Evolutionary conservation across 2,888 invertebrate species (phyloP).

Genomic region (Altica lythri): DNA sequence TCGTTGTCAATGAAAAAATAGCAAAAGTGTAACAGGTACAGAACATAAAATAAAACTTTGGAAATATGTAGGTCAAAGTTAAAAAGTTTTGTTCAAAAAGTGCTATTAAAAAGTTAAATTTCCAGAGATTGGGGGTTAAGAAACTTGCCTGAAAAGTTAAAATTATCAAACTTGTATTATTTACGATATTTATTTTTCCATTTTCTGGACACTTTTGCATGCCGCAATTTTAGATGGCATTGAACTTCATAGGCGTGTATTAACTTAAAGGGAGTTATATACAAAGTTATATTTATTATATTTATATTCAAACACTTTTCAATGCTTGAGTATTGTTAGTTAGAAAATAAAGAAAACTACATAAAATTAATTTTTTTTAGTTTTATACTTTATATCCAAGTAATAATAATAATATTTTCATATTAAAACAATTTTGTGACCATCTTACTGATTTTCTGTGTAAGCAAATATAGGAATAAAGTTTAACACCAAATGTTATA

Average conservation of each 20-base stretch:
- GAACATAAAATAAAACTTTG: slow-evolving; percentile 44
- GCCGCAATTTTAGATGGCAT: slow-evolving; percentile 30
- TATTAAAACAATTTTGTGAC: no score
- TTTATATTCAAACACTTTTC: no score
- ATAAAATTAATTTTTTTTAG: no score
- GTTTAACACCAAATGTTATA: no score
- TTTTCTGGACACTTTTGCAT: slow-evolving; percentile 36
- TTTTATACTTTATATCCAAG: no score
- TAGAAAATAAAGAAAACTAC: no score
- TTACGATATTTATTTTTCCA: slow-evolving; percentile 44
- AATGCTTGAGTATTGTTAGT: no score
- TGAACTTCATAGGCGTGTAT: slow-evolving; percentile 7
- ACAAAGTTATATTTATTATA: background rate
- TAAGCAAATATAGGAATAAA: no score
- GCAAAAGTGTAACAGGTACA: slow-evolving; percentile 28
- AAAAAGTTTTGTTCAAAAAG: slow-evolving; percentile 49
- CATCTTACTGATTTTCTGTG: no score
- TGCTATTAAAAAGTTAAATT: slow-evolving; percentile 50
- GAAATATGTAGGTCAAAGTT: slow-evolving; percentile 48
- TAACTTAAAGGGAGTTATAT: background rate
- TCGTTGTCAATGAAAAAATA: slow-evolving; percentile 18
- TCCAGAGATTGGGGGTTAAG: slow-evolving; percentile 45
- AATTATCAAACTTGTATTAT: slow-evolving; percentile 49
- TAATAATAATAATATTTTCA: no score
- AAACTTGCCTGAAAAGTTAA: slow-evolving; percentile 46